Base-by-base conservation (phyloP, 2,888 invertebrate species). In the Agonopterix arenella region DNA sequence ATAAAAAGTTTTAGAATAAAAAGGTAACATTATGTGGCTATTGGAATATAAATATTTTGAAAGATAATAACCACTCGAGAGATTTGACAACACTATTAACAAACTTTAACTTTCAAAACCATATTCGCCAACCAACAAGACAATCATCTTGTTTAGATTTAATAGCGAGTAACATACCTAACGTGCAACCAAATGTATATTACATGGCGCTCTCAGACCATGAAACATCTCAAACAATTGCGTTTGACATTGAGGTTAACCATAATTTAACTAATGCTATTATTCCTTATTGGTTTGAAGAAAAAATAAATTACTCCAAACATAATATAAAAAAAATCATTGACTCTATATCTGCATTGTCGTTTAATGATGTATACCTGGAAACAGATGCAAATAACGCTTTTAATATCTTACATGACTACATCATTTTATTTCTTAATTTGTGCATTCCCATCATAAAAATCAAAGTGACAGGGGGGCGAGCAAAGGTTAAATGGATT, bases 91-190 rank as follows among this genome's bases (percentile, higher is more conserved):
- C 16, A 18, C 16, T 44, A 0, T 18, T 44, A 18, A 10, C 16
- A 8, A 44, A 18, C 10, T 44, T 2, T 10, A 44, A 44, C 10
- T 3, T 44, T 13, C 2, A 9, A 1, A 18, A 7, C 9, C 44
- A 44, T 44, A 18, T 44, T 18, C 2, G 3, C 1, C 1, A 5
- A 9, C 16, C 44, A 2, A 44, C 44, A 8, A 13, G 44, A 8
- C 16, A 18, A 8, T 2, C 16, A n/a, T 45, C 51, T 9, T 51
- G 51, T 42, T 16, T 51, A 9, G 51, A 51, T 13, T 37, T 43
- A 10, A 46, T 52, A 46, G 48, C 46, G n/a, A 48, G 52, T 46
- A 52, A 52, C 40, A 44, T 46, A 36, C 4, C 28, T 1, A 36
- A 46, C 9, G 44, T 13, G 9, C 8, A 4, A 8, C 13, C 13